phyloP scores from a whole-genome alignment of 1,140 invertebrate genomes.

The Homalodisca vitripennis region DNA sequence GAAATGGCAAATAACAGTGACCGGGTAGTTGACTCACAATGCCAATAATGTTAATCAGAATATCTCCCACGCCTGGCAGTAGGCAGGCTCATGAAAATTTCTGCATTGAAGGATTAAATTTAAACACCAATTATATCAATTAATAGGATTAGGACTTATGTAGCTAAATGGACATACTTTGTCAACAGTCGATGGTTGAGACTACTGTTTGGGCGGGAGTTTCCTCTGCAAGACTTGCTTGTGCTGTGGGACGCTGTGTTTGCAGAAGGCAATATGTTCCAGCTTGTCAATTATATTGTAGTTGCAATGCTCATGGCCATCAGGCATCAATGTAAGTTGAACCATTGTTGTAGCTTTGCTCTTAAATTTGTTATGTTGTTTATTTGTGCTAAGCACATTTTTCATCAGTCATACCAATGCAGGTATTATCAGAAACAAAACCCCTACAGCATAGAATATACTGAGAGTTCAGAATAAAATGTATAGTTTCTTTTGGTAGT shows the following conservation, averaged over 20 bases:
- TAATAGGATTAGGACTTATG: no score
- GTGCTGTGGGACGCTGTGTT: constrained; percentile 81
- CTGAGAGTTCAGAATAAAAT: no score
- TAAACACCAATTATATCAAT: no score
- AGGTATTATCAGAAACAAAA: not conserved
- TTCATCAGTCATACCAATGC: not conserved
- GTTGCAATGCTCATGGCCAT: constrained; percentile 74
- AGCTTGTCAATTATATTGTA: constrained; percentile 72
- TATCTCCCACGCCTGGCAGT: no score
- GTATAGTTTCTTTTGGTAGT: no score
- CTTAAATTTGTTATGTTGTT: not conserved
- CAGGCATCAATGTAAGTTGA: constrained; percentile 63
- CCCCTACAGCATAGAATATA: no score
- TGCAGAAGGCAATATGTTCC: constrained; percentile 65
- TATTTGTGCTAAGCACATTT: not conserved
- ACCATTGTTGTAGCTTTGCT: not conserved
- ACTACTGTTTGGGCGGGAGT: constrained; percentile 77
- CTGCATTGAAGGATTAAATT: no score
- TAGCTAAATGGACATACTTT: no score
- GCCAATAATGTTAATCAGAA: no score
- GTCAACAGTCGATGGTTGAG: constrained; percentile 80
- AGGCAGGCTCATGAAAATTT: no score
- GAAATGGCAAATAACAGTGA: no score
- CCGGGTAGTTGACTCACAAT: no score
- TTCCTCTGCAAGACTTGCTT: constrained; percentile 69